Base-by-base conservation (phyloP, 2,113 vertebrate genomes). In the Scytalopus superciliaris region DNA sequence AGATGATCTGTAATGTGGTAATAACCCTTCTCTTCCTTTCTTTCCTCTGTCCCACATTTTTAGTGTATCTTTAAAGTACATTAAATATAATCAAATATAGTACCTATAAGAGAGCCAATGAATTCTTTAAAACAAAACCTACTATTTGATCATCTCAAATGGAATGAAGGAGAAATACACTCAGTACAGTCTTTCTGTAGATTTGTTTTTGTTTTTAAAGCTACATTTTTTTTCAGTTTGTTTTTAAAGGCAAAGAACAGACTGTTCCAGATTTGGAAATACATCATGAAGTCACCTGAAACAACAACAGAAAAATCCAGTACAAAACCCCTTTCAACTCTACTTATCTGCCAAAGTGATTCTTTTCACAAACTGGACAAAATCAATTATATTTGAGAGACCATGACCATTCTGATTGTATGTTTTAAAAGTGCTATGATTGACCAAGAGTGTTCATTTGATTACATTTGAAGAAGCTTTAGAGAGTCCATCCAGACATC, bases 281-380 rank as follows among this genome's bases (percentile, higher is more conserved):
- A 91, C 94, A 97, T 90, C 56, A 59, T 45, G 56, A 93, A 84
- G 42, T 95, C 62, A 90, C 69, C 60, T 89, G 72, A 96, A 97
- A 94, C 79, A 92, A 68, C 55, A 92, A 62, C 19, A 59, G 42
- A 35, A 85, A 79, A 80, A 28, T 55, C 40, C 47, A 49, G 42
- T 15, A 33, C 8, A 83, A 74, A 84, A 2, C 3, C 4, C 1
- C n/a, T 77, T 42, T 90, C 31, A 64, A 39, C 21, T 85, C 40
- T 60, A 0, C 19, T 83, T 79, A 14, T 74, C 7, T 69, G 19
- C 55, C 33, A 50, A 88, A 66, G 79, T 62, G 4, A 89, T 88
- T 76, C 35, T 84, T 78, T 84, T 59, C 57, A 79, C 14, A 83
- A 59, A 85, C 19, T 67, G 42, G 21, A 73, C 45, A 73, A 86